phyloP scores from a whole-genome alignment of 2,888 invertebrate genomes.

The Hyposoter dolosus region DNA sequence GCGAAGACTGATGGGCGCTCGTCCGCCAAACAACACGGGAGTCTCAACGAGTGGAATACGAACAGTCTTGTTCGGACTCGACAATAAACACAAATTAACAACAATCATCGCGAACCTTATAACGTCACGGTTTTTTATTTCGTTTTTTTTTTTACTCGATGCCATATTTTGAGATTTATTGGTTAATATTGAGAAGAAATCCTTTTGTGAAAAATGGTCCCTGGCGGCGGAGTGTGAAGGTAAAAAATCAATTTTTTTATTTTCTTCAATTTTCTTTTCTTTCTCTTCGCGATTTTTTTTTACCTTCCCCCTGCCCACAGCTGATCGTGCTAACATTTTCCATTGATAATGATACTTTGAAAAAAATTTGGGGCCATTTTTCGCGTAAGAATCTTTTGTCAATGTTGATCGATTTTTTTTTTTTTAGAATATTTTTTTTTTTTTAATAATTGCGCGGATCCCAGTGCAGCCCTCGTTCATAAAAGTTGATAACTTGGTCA shows the following conservation, averaged over 20 bases:
- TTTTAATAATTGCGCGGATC: conserved; percentile 32
- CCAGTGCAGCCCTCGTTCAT: not conserved
- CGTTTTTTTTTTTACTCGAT: not conserved
- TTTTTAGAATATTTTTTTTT: conserved; percentile 4
- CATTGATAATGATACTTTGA: too few species aligned
- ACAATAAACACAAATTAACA: conserved; percentile 61
- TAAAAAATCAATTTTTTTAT: too few species aligned
- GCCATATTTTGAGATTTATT: not conserved
- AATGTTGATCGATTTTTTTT: conserved; percentile 12
- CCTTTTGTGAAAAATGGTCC: too few species aligned
- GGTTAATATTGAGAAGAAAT: too few species aligned
- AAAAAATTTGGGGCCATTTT: too few species aligned
- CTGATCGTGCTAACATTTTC: too few species aligned
- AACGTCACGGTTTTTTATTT: not conserved
- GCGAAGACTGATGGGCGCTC: conserved; percentile 74
- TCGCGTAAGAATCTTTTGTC: not conserved
- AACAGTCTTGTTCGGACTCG: conserved; percentile 52
- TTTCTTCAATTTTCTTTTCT: too few species aligned
- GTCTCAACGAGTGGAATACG: conserved; percentile 13
- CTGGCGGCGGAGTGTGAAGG: too few species aligned
- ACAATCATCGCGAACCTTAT: conserved; percentile 11
- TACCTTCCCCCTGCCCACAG: too few species aligned
- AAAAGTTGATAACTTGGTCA: not conserved
- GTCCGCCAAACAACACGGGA: not conserved
- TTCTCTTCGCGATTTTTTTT: too few species aligned